These are phyloP conservation scores for Setipinna tenuifilis DNA, from an alignment of 2,797 vertebrate species.

Conservation along the genomic window DNA sequence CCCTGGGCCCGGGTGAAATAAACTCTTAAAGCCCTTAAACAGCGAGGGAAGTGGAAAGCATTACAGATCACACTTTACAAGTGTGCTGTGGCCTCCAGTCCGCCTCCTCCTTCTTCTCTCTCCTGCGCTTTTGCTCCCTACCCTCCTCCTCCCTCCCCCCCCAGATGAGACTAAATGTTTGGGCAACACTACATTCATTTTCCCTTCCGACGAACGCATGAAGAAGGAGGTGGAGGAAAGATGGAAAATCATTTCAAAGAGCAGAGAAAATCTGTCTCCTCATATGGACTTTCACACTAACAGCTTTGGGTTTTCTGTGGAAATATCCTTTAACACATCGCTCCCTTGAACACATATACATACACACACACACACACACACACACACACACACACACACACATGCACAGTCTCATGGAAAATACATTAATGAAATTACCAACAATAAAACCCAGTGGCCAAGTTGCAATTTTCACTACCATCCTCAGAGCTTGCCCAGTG, in stretches of 20 bases:
- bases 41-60: conserved; percentile 72
- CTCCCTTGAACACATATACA: neutral
- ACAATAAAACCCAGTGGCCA: conserved; percentile 22
- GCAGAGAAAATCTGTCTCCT: conserved; percentile 25
- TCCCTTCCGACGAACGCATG: neutral
- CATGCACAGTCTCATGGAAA: conserved; percentile 33
- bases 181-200: conserved; percentile 12
- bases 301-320: conserved; percentile 30
- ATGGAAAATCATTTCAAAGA: neutral
- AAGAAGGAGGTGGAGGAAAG: neutral
- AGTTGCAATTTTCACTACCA: neutral
- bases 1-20: conserved; percentile 41
- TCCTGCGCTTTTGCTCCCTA: conserved; percentile 35
- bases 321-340: conserved; percentile 30
- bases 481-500: neutral
- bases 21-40: conserved; percentile 52
- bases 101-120: neutral
- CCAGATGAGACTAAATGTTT: conserved; percentile 38
- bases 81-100: conserved; percentile 55
- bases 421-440: conserved; percentile 36
- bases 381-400: no score
- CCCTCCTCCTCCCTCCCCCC: conserved; percentile 29
- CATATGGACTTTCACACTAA: conserved; percentile 7
- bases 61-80: conserved; percentile 71
- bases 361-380: no score